These are phyloP conservation scores for Drosophila truncata DNA, from an alignment of 1,140 invertebrate genomes.

Conservation along the genomic window DNA sequence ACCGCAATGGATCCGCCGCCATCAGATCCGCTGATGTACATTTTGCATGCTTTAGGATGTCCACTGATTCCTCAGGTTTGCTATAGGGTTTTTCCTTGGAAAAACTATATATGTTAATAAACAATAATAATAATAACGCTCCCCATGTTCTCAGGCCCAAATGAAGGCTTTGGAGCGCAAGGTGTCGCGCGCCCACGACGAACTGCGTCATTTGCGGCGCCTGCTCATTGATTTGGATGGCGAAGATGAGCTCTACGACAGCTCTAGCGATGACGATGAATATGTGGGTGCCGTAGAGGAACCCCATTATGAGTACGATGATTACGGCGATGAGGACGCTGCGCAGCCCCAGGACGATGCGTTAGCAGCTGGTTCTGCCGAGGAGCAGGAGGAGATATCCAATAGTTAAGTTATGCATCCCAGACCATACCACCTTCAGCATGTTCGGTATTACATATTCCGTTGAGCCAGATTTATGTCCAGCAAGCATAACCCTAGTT, in stretches of 20 bases:
- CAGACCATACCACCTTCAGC: neutral
- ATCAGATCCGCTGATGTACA: constrained; percentile 52
- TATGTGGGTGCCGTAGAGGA: constrained; percentile 47
- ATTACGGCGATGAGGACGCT: neutral
- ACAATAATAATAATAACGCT: too few species aligned
- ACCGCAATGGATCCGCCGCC: constrained; percentile 44
- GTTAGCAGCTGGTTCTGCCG: neutral
- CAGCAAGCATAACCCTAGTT: constrained; percentile 2
- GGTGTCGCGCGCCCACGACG: constrained; percentile 62
- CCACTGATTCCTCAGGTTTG: constrained; percentile 62
- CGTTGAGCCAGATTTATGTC: constrained; percentile 6
- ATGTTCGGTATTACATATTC: neutral
- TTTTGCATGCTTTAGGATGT: constrained; percentile 52
- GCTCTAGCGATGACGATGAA: constrained; percentile 58
- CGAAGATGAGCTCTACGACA: constrained; percentile 53
- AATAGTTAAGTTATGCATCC: neutral
- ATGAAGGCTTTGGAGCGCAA: constrained; percentile 69
- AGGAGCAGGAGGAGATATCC: neutral
- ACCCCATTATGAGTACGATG: neutral
- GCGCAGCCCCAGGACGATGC: too few species aligned
- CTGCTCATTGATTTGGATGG: constrained; percentile 52
- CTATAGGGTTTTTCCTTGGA: neutral
- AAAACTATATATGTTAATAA: neutral
- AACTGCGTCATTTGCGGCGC: constrained; percentile 61
- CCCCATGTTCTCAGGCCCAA: constrained; percentile 25